Percentiles rank a stretch among this genome's conserved stretches.
These are phyloP conservation scores for Ctenopoma multispine DNA, from an alignment of 2,797 vertebrate species.

Conservation along the genomic window DNA sequence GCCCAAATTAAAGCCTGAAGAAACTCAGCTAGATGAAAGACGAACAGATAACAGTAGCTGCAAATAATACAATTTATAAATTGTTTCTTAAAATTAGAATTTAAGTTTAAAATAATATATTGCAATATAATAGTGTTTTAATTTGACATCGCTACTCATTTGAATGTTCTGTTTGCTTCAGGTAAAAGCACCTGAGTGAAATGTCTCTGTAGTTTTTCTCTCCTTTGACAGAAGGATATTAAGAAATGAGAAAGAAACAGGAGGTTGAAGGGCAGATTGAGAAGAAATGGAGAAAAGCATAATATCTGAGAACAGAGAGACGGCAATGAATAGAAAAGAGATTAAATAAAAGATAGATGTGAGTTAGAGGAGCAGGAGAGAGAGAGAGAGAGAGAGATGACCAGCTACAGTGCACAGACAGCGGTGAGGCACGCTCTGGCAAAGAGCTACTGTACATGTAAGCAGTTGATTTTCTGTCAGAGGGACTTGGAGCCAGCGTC, in stretches of 20 bases:
- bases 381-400: neutral
- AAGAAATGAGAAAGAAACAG: slow-evolving; percentile 30
- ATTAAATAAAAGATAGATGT: neutral
- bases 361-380: neutral
- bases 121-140: no score
- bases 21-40: no score
- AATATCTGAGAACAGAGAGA: slow-evolving; percentile 13
- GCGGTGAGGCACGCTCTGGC: slow-evolving; percentile 58
- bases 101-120: no score
- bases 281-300: slow-evolving; percentile 41
- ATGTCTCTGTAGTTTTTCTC: slow-evolving; percentile 12
- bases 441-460: slow-evolving; percentile 68
- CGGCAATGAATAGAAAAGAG: slow-evolving; percentile 33
- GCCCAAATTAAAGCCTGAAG: no score
- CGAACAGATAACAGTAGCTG: no score
- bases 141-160: neutral
- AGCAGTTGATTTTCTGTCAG: slow-evolving; percentile 83
- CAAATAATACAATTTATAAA: no score
- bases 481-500: slow-evolving; percentile 68
- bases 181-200: neutral
- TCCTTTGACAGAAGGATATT: slow-evolving; percentile 28
- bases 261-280: slow-evolving; percentile 42
- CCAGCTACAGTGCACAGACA: slow-evolving; percentile 2
- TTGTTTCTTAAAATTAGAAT: no score
- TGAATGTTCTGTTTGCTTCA: neutral